A percentile compares a stretch with the other conserved stretches of the same genome.
These are phyloP conservation scores for Philypnodon macrostomus DNA, from an alignment of 2,797 vertebrate genomes.

Conservation along the genomic window DNA sequence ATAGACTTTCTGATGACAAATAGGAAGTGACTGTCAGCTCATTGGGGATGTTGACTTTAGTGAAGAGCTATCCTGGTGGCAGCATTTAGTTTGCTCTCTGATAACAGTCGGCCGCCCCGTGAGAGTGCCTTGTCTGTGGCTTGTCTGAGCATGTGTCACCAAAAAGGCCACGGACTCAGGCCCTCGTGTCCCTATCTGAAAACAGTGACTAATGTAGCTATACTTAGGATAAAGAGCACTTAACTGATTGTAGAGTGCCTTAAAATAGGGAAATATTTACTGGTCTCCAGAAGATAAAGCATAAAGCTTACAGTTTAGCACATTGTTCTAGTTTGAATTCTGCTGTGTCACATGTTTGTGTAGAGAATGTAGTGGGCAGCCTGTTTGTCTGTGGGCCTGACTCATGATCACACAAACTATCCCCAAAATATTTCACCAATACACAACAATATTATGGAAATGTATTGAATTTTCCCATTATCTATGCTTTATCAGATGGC, in stretches of 20 bases:
- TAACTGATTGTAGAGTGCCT: constrained; percentile 48
- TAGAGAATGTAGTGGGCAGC: constrained; percentile 18
- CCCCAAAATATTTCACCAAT: constrained; percentile 13
- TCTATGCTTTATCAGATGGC: not conserved
- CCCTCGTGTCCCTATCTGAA: constrained; percentile 66
- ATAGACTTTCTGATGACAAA: constrained; percentile 23
- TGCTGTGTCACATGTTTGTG: constrained; percentile 19
- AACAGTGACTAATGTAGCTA: constrained; percentile 71
- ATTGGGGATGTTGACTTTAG: constrained; percentile 61
- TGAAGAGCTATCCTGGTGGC: constrained; percentile 46
- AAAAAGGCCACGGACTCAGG: constrained; percentile 57
- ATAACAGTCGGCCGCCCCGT: constrained; percentile 54
- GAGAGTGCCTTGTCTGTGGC: constrained; percentile 57
- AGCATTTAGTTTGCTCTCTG: constrained; percentile 48
- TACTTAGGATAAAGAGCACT: constrained; percentile 67
- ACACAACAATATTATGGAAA: constrained; percentile 5
- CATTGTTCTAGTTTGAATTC: constrained; percentile 24
- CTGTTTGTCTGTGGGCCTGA: constrained; percentile 32
- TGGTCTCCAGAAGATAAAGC: constrained; percentile 53
- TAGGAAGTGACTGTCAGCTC: constrained; percentile 51
- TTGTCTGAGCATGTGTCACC: constrained; percentile 66
- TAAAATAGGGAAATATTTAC: constrained; percentile 55
- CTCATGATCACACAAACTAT: constrained; percentile 5
- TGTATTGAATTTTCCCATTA: constrained; percentile 25
- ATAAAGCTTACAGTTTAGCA: constrained; percentile 23